Percentiles rank a stretch among this genome's conserved stretches.
Conservation (phyloP, 2,888 invertebrate species). For the Lasioglossum calceatum region DNA sequence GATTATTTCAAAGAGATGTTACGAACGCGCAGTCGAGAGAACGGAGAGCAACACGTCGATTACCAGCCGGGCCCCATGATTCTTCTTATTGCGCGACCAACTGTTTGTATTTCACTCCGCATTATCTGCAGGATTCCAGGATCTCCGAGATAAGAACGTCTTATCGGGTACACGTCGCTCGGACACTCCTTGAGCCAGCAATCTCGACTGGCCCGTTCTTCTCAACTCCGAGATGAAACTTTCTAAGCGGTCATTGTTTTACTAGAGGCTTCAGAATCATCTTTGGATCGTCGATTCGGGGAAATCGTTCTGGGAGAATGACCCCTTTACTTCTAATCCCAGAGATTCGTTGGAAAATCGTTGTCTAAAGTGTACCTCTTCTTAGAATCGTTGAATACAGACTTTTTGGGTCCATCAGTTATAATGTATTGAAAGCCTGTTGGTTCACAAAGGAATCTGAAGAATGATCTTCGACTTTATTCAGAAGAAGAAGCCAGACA, state of each 20-base stretch:
- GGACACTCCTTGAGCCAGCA: neutral
- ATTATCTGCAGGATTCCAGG: slow-evolving; percentile 16
- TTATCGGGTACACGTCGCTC: neutral
- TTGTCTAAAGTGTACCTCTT: neutral
- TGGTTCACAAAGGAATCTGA: neutral
- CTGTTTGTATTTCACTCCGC: slow-evolving; percentile 8
- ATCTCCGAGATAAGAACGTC: neutral
- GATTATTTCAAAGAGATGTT: slow-evolving; percentile 47
- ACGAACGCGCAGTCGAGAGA: slow-evolving; percentile 29
- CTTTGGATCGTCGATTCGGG: neutral
- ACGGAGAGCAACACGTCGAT: slow-evolving; percentile 59
- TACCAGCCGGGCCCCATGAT: slow-evolving; percentile 36
- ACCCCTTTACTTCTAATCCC: neutral
- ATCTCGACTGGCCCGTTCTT: neutral
- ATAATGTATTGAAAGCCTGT: neutral
- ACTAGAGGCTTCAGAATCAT: neutral
- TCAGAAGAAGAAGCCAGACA: neutral
- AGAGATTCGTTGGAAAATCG: neutral
- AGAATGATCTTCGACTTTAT: neutral
- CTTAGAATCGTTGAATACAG: neutral
- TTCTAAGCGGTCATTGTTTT: neutral
- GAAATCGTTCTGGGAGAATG: neutral
- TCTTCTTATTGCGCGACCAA: slow-evolving; percentile 13
- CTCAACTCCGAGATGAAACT: neutral
- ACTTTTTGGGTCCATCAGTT: neutral